Percentiles rank a stretch among this genome's conserved stretches.
phyloP scores from a whole-genome alignment of 2,113 vertebrate species.

The Lathamus discolor region DNA sequence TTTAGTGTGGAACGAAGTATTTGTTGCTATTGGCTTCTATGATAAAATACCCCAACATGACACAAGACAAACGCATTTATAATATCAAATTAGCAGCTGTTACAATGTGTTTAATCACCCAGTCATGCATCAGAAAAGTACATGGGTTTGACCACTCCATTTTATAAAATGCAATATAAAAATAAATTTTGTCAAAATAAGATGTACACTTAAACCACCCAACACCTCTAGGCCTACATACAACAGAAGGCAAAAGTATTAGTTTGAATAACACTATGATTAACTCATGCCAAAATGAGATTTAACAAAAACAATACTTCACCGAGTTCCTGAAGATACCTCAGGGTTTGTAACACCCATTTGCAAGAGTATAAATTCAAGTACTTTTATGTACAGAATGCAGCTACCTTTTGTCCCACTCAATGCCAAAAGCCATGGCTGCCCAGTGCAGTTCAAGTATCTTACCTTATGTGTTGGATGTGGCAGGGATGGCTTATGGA shows the following conservation, averaged over 20 bases:
- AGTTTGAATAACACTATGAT: constrained; percentile 8
- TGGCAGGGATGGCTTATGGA: neutral
- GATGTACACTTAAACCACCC: constrained; percentile 60
- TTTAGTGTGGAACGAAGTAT: neutral
- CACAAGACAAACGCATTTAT: neutral
- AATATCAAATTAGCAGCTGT: neutral
- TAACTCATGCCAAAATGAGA: constrained; percentile 27
- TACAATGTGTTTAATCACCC: constrained; percentile 59
- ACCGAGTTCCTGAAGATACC: neutral
- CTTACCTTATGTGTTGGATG: neutral
- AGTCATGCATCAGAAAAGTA: constrained; percentile 76
- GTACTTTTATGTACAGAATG: constrained; percentile 50
- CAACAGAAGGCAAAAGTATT: constrained; percentile 65
- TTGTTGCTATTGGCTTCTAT: neutral
- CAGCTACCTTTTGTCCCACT: neutral
- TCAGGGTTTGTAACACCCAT: neutral
- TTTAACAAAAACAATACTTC: neutral
- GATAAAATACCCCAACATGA: neutral
- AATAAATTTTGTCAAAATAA: constrained; percentile 79
- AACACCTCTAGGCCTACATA: constrained; percentile 34
- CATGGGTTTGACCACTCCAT: constrained; percentile 67
- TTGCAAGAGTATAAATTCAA: constrained; percentile 59
- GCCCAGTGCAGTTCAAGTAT: neutral
- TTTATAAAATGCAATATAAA: constrained; percentile 84
- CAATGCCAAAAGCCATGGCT: neutral